phyloP scores from a whole-genome alignment of 2,888 invertebrate species.

The Machimus rusticus region DNA sequence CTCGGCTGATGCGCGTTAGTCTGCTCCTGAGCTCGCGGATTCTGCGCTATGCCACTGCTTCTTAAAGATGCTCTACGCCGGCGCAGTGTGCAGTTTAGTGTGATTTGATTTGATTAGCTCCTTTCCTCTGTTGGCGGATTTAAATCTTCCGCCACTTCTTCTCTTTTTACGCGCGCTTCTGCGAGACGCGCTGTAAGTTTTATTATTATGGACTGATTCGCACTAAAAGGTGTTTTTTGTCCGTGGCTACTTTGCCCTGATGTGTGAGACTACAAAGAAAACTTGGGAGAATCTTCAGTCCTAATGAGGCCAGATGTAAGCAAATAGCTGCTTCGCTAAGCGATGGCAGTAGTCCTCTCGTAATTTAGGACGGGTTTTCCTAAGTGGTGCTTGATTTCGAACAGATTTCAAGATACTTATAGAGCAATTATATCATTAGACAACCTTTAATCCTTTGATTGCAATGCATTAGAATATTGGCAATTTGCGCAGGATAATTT shows the following conservation, averaged over 20 bases:
- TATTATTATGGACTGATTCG: slow-evolving; percentile 31
- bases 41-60: not conserved
- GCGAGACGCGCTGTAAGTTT: slow-evolving; percentile 6
- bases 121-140: slow-evolving; percentile 13
- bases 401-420: not conserved
- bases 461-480: not conserved
- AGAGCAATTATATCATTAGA: not conserved
- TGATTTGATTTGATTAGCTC: slow-evolving; percentile 38
- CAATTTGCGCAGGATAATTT: not conserved
- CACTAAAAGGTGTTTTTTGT: slow-evolving; percentile 16
- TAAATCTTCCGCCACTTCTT: not conserved
- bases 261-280: not conserved
- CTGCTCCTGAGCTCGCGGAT: not conserved
- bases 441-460: not conserved
- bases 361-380: not conserved
- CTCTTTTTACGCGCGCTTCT: not conserved
- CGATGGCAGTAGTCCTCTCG: not conserved
- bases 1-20: not conserved
- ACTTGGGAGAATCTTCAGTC: not conserved
- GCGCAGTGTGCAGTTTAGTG: slow-evolving; percentile 24
- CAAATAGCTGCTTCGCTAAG: not conserved
- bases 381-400: not conserved
- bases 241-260: not conserved
- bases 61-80: not conserved
- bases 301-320: not conserved